These are phyloP conservation scores for Elegia similella DNA, from an alignment of 2,888 invertebrate genomes.

Conservation along the genomic window DNA sequence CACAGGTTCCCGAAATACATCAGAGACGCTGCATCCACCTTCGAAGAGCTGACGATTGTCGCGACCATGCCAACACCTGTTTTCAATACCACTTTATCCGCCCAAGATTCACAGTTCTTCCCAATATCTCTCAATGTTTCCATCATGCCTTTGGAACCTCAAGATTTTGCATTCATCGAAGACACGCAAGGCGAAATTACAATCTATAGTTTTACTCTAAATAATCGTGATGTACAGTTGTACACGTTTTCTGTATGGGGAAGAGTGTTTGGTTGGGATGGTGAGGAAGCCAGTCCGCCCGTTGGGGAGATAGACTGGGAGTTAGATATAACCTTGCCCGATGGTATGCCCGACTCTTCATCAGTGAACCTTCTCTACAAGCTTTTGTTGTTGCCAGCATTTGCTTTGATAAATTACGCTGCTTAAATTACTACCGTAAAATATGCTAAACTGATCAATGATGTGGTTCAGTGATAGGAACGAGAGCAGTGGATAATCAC, in stretches of 20 bases:
- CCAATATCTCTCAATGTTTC: constrained; percentile 73
- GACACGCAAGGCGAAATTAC: constrained; percentile 28
- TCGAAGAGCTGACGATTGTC: constrained; percentile 66
- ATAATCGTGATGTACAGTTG: constrained; percentile 47
- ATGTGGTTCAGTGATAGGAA: no score
- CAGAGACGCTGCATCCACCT: constrained; percentile 57
- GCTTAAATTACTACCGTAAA: neutral
- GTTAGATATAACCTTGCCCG: neutral
- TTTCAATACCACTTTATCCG: constrained; percentile 34
- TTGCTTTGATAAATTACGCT: neutral
- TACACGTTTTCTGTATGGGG: constrained; percentile 79
- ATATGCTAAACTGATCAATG: neutral
- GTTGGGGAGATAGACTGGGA: constrained; percentile 22
- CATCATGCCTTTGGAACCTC: constrained; percentile 71
- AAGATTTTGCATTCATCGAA: constrained; percentile 46
- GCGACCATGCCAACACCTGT: constrained; percentile 63
- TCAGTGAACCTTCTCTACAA: neutral
- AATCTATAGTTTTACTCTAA: constrained; percentile 41
- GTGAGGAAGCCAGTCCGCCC: constrained; percentile 46
- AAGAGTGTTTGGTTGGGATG: constrained; percentile 70
- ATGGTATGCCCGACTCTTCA: neutral
- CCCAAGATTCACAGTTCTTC: constrained; percentile 60
- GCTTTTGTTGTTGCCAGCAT: neutral
- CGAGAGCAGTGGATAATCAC: no score
- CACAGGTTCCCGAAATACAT: constrained; percentile 69